Base-by-base conservation (phyloP, 1,140 invertebrate species). In the Trichogramma pretiosum region DNA sequence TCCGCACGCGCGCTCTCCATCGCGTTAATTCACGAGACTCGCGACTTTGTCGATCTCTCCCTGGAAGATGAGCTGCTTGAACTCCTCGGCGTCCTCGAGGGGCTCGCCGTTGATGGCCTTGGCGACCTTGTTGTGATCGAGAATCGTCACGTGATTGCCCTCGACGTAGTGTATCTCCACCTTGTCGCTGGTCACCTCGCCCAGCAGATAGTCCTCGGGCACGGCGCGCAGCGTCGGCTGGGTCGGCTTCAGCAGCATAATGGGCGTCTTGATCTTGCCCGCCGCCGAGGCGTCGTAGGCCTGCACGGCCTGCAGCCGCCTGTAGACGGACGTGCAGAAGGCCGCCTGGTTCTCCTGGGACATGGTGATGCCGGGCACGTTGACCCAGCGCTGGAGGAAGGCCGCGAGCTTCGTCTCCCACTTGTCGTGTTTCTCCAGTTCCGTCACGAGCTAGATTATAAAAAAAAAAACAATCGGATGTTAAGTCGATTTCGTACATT, bases 91-190 rank as follows among this genome's bases (percentile, higher is more conserved):
- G 47, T 67, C 61, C 19, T 65, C 60, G 0, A 70, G n/a, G 0
- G 62, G 52, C n/a, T 72, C 67, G 1, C 59, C 64, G 21, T 82
- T 83, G 24, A 86, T 82, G 7, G 79, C 74, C 39, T 77, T 67
- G 1, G 77, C 72, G 28, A 80, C 61, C 55, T 79, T 79, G 18
- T 70, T 65, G 58, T 81, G 81, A 18, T 85, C 77, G 46, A 87
- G 56, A 55, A 87, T 83, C 11, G 75, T 78, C 0, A 76, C 59
- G 55, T 87, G 85, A 62, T 84, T 83, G n/a, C 84, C 84, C 56
- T 66, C 59, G 0, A 59, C 7, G 1, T 45, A 43, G 45, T 60
- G 23, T 16, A 67, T 47, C n/a, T 61, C 58, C 3, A 70, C 40
- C 11, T 58, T 64, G 8, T 59, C 60, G 19, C 23, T 39, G 5